These are phyloP conservation scores for Sinelater perroti DNA, from an alignment of 2,888 invertebrate species.

Conservation along the genomic window DNA sequence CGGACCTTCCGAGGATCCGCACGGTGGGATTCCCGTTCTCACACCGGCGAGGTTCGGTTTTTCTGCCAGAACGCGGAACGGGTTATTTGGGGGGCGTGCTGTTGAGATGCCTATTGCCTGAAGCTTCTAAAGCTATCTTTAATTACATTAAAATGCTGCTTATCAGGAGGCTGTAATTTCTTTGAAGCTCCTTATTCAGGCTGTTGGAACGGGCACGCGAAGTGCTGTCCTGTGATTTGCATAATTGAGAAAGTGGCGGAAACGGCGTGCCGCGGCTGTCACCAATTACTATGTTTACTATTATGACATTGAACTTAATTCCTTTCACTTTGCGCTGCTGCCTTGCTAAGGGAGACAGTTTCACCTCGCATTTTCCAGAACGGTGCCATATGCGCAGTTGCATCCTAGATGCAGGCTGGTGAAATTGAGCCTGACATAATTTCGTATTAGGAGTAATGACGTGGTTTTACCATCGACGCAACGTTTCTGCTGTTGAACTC, in stretches of 20 bases:
- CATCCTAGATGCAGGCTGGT: neutral
- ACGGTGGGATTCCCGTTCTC: conserved; percentile 8
- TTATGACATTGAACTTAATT: conserved; percentile 34
- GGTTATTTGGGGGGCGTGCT: neutral
- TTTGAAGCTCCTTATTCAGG: conserved; percentile 7
- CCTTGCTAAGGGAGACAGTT: conserved; percentile 28
- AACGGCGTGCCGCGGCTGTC: neutral
- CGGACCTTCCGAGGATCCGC: neutral
- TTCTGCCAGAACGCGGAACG: conserved; percentile 4
- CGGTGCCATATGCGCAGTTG: conserved; percentile 8
- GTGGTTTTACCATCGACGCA: no score
- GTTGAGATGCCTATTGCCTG: neutral
- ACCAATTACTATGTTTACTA: conserved; percentile 14
- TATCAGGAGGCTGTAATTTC: neutral
- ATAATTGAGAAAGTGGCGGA: conserved; percentile 4
- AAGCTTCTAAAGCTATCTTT: neutral
- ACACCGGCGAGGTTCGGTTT: conserved; percentile 7
- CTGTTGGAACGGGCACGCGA: neutral
- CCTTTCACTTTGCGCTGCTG: conserved; percentile 29
- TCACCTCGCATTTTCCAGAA: conserved; percentile 14
- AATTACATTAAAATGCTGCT: neutral
- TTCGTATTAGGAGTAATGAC: no score
- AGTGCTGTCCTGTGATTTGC: no score
- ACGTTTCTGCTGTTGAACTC: no score
- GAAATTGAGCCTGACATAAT: conserved; percentile 5